Evolutionary conservation across 1,140 invertebrate species (phyloP).

Genomic region (Listronotus bonariensis): DNA sequence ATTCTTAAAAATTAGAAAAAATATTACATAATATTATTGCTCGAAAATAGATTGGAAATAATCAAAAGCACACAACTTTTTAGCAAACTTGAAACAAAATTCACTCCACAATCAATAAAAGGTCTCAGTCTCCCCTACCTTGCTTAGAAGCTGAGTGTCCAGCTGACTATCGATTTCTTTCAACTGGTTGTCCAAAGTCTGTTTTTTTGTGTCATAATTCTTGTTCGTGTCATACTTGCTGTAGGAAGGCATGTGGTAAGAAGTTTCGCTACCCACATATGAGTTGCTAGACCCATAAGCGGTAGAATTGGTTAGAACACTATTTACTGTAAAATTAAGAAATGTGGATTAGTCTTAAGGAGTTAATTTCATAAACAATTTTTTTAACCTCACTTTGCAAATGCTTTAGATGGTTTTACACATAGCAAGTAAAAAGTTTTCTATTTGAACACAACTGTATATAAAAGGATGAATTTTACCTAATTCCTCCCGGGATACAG

Average conservation of each 20-base stretch:
- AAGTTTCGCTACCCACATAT: conserved; percentile 61
- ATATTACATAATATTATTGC: no score
- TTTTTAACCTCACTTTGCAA: no score
- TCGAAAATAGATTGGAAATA: no score
- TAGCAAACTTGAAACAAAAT: not conserved
- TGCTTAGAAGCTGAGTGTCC: conserved; percentile 66
- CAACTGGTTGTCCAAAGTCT: conserved; percentile 79
- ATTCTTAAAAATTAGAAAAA: no score
- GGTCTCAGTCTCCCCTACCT: conserved; percentile 65
- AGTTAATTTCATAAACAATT: no score
- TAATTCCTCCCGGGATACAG: conserved; percentile 58
- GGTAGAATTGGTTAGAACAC: conserved; percentile 62
- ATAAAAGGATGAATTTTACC: conserved; percentile 50
- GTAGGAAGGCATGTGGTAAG: conserved; percentile 57
- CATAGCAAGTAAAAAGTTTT: no score
- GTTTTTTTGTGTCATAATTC: conserved; percentile 74
- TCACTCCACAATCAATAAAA: conserved; percentile 51
- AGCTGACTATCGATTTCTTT: conserved; percentile 78
- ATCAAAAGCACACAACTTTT: no score
- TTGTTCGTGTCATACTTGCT: conserved; percentile 63
- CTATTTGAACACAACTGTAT: no score
- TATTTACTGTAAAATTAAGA: conserved; percentile 57
- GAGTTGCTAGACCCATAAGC: conserved; percentile 65
- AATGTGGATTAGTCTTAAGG: no score
- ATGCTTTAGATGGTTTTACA: no score